phyloP scores from a whole-genome alignment of 2,797 vertebrate genomes.

The Aotus griseimembra region DNA sequence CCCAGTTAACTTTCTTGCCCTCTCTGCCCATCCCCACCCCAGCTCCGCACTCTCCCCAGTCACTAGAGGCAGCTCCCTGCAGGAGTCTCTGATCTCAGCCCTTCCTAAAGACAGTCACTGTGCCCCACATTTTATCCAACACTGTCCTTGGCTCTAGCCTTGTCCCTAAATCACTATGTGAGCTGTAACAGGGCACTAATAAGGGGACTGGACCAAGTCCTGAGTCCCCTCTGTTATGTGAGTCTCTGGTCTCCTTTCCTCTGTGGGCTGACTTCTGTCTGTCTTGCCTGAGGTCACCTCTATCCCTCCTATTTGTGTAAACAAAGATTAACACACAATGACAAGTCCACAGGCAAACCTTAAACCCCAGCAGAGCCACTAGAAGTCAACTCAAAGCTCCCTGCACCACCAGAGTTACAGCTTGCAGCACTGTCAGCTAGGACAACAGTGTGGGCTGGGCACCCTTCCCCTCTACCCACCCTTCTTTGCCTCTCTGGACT shows the following conservation, averaged over 20 bases:
- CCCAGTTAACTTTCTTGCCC: too few relatives aligned
- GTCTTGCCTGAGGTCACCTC: not conserved
- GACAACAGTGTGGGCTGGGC: accelerated
- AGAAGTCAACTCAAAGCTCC: not conserved
- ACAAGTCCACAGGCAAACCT: not conserved
- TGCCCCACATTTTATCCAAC: not conserved
- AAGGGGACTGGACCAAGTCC: not conserved
- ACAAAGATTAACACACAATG: not conserved
- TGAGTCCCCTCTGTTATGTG: not conserved
- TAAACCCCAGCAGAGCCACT: not conserved
- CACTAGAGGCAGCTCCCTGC: not conserved
- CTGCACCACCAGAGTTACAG: accelerated
- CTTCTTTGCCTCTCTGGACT: not conserved
- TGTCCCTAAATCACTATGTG: not conserved
- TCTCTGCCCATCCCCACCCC: not conserved
- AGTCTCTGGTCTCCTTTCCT: not conserved
- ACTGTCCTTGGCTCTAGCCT: not conserved
- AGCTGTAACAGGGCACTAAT: not conserved
- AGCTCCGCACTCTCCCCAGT: not conserved
- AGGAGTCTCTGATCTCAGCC: not conserved
- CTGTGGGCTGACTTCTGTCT: not conserved
- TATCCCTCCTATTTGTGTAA: not conserved
- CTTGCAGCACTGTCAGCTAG: not conserved
- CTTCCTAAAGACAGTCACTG: not conserved
- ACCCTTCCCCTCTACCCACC: not conserved